Evolutionary conservation across 64 coral and sea anemone species (phyloP).

Genomic region (Montipora cactus): DNA sequence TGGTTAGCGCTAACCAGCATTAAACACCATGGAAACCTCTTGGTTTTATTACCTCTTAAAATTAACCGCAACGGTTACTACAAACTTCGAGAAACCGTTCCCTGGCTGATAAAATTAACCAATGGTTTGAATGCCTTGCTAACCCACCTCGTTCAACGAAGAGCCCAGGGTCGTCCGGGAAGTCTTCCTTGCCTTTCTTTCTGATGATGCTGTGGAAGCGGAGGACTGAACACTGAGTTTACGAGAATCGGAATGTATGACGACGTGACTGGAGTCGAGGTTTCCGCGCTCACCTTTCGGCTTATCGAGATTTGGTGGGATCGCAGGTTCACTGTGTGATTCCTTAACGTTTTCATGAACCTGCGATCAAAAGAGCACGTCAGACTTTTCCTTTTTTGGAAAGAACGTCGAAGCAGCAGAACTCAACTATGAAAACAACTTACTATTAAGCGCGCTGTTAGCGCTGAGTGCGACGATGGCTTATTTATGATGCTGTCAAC

Average conservation of each 20-base stretch:
- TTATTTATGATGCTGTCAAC: background rate
- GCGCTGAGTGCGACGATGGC: background rate
- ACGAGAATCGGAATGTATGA: background rate
- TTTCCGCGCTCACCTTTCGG: background rate
- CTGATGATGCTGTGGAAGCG: constrained; percentile 4
- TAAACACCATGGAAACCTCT: no score
- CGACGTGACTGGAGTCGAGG: background rate
- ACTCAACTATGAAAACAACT: background rate
- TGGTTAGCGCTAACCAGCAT: no score
- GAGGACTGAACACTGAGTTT: constrained; percentile 38
- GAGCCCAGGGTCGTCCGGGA: background rate
- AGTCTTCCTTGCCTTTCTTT: constrained; percentile 10
- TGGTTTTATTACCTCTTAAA: no score
- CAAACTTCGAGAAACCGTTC: no score
- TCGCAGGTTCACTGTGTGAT: constrained; percentile 19
- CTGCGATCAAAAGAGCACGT: background rate
- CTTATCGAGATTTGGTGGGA: background rate
- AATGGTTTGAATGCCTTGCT: background rate
- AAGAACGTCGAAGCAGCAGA: background rate
- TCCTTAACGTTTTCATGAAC: constrained; percentile 1
- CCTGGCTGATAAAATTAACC: background rate
- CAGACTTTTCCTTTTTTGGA: background rate
- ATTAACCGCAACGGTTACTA: no score
- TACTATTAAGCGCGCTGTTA: constrained; percentile 9
- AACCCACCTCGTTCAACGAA: constrained; percentile 28